Evolutionary conservation across 2,113 vertebrate genomes (phyloP), one percentile per base, ranked within the genome.

Genomic region (Chiloscyllium plagiosum): DNA sequence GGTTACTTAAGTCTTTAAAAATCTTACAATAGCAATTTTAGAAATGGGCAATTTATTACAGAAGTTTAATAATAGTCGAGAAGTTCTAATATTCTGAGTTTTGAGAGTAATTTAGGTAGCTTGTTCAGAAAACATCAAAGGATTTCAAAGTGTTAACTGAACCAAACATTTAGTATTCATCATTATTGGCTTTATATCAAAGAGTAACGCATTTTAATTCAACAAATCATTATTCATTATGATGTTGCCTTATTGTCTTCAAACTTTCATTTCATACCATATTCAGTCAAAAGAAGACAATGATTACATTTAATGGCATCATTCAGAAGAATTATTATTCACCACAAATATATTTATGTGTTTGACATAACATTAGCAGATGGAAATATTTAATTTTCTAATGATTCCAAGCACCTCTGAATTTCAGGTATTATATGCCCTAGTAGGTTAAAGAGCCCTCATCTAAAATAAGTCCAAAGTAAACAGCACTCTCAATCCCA

Each of bases 151-250:
- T 61, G 26, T 90, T 83, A 83, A 83, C 37, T 83, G 37, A 83
- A 83, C n/a, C 17, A 61, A 90, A 61, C 26, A 61, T 90, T 90
- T 90, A 29, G 52, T 52, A 90, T 56, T 90, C 52, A 17, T 90
- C 87, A 61, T 61, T 61, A 90, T 56, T 90, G 87, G 50, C 87
- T 61, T 90, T 52, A 61, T 90, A 61, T 15, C 56, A n/a, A 90
- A 90, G 22, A 33, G 87, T 33, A 52, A 90, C 87, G 33, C 87
- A 90, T 90, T 90, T 90, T 90, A 52, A 61, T 90, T 7, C 87
- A 90, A 90, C 50, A 19, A 61, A 33, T 33, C 52, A 13, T 90
- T 90, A 3, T 52, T 61, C 61, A 52, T 61, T 52, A n/a, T 50
- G 29, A 26, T 8, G 47, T 15, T 29, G 29, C 37, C 87, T 26